phyloP scores from a whole-genome alignment of 2,797 vertebrate genomes.

The Helarctos malayanus region DNA sequence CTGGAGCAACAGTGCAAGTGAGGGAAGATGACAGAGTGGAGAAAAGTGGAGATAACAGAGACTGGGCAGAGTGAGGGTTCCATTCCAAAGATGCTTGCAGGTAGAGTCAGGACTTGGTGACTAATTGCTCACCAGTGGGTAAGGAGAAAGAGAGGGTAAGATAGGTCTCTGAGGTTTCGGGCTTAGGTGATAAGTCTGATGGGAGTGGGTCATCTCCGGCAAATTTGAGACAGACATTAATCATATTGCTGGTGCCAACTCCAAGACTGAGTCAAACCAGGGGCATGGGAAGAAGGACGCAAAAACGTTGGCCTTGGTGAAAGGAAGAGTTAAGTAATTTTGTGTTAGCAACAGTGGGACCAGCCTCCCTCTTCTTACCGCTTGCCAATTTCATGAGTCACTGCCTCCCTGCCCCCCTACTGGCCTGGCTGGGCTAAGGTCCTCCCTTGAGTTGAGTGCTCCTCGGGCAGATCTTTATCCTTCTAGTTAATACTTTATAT shows the following conservation, averaged over 20 bases:
- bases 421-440: background rate
- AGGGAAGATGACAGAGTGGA: background rate
- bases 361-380: background rate
- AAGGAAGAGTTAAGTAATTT: background rate
- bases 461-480: background rate
- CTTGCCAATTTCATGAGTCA: constrained; percentile 13
- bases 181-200: background rate
- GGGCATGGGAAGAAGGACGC: background rate
- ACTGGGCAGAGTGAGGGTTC: background rate
- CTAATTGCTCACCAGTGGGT: background rate
- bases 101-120: background rate
- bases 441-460: background rate
- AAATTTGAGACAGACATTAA: background rate
- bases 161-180: background rate
- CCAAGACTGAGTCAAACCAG: constrained; percentile 14
- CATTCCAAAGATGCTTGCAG: background rate
- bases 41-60: background rate
- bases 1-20: too few relatives aligned
- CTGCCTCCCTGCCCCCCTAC: background rate
- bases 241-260: background rate
- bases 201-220: background rate
- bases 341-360: background rate
- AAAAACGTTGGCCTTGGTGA: background rate
- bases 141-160: background rate
- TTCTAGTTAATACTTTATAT: background rate